These are phyloP conservation scores for Penelope pileata DNA, from an alignment of 2,113 vertebrate genomes.

Conservation along the genomic window DNA sequence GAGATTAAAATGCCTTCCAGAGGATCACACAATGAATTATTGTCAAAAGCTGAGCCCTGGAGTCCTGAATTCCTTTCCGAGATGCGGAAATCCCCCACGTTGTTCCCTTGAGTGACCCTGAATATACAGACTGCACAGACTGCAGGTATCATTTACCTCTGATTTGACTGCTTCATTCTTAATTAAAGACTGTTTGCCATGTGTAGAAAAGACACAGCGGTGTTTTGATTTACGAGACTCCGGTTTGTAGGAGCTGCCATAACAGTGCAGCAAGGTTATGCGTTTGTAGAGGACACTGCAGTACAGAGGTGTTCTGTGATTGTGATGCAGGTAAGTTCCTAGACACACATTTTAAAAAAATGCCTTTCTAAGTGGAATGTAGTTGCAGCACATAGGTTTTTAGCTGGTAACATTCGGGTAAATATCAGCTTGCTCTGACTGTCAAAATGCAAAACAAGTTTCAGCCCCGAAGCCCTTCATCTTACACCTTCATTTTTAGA, in stretches of 20 bases:
- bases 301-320: background rate
- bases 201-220: background rate
- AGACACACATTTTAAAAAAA: background rate
- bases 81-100: background rate
- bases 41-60: background rate
- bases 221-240: background rate
- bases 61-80: background rate
- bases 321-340: background rate
- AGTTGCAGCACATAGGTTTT: background rate
- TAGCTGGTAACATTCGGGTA: background rate
- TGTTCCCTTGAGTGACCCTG: background rate
- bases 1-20: background rate
- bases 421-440: background rate
- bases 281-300: background rate
- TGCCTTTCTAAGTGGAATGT: background rate
- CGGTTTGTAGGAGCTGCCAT: background rate
- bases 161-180: background rate
- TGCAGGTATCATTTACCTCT: background rate
- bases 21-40: background rate
- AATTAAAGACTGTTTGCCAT: background rate
- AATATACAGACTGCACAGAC: background rate
- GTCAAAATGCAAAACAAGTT: background rate
- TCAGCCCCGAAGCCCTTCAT: background rate
- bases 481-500: background rate
- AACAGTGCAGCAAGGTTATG: rapidly evolving